Conservation (phyloP, 92 coral and sea anemone species). For the Parazoanthus atlanticus region DNA sequence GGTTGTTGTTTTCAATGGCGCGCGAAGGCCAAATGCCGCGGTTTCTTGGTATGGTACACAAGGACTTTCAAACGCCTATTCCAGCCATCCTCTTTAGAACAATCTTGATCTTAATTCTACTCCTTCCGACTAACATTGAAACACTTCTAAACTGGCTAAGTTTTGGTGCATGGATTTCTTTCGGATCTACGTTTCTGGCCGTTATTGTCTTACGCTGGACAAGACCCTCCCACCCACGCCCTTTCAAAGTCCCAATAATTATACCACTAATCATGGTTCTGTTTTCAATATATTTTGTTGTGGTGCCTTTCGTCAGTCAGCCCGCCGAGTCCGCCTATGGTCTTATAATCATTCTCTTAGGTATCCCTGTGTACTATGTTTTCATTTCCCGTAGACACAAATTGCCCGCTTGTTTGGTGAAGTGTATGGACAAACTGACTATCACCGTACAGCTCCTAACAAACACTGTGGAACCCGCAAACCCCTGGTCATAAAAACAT, state of each 20-base stretch:
- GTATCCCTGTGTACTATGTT: conserved; percentile 55
- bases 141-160: conserved; percentile 49
- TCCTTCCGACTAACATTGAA: conserved; percentile 47
- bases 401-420: background rate
- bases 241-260: conserved; percentile 48
- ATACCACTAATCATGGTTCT: conserved; percentile 43
- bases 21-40: conserved; percentile 57
- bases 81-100: conserved; percentile 53
- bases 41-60: conserved; percentile 42
- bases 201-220: conserved; percentile 56
- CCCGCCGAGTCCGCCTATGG: conserved; percentile 56
- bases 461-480: conserved; percentile 9
- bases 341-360: conserved; percentile 30
- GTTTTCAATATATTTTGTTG: conserved; percentile 42
- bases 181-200: conserved; percentile 43
- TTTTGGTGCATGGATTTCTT: conserved; percentile 45
- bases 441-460: conserved; percentile 1
- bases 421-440: background rate
- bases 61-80: conserved; percentile 52
- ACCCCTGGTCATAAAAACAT: background rate
- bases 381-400: background rate
- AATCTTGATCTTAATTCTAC: conserved; percentile 37
- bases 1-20: conserved; percentile 52
- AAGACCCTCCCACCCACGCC: conserved; percentile 45
- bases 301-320: conserved; percentile 35